Evolutionary conservation across 2,797 vertebrate species (phyloP), one percentile per base, ranked within the genome.

Genomic region (Peromyscus aztecus): DNA sequence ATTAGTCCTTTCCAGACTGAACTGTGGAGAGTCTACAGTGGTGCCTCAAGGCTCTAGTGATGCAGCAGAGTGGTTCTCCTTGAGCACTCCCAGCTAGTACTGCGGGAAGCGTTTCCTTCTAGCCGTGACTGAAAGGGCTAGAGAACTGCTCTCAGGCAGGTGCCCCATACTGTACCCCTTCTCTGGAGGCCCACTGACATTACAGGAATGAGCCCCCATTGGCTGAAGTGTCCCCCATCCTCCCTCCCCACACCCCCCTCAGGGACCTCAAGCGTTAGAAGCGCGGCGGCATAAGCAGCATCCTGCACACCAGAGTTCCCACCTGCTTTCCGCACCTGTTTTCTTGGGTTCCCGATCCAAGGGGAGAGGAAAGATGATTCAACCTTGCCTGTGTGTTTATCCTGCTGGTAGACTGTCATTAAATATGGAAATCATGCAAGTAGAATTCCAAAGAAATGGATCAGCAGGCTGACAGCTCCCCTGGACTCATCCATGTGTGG

Each of bases 251-350:
- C 90, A 24, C 23, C 43, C 86, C 85, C 52, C 1, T 31, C 1
- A 61, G 91, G 95, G 85, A 78, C 52, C 16, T 14, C n/a, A 61
- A 96, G 78, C 86, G 1, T 24, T 43, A 1, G 14, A 75, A 91
- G 93, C 61, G 6, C 2, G 52, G 86, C 3, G 59, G 86, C 49
- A n/a, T 55, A 89, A 95, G 94, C 94, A 94, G 73, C 97, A 90
- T 95, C 96, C 97, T 97, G 95, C 95, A 92, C 94, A 67, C 92
- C 97, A 93, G 95, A 67, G 40, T 65, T 71, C 94, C 97, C 97
- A 97, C 97, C 97, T 98, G 97, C 97, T 96, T 95, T 89, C 94
- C 89, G 90, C 97, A 97, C 97, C 97, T 98, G 97, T 95, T 92
- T 96, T 94, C 96, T 90, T 81, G 71, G 96, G 96, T 96, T 96